Percentiles rank a stretch among this genome's conserved stretches.
These are phyloP conservation scores for rat (Rattus norvegicus) DNA, from an alignment of 2,113 vertebrate genomes.

Conservation along the genomic window DNA sequence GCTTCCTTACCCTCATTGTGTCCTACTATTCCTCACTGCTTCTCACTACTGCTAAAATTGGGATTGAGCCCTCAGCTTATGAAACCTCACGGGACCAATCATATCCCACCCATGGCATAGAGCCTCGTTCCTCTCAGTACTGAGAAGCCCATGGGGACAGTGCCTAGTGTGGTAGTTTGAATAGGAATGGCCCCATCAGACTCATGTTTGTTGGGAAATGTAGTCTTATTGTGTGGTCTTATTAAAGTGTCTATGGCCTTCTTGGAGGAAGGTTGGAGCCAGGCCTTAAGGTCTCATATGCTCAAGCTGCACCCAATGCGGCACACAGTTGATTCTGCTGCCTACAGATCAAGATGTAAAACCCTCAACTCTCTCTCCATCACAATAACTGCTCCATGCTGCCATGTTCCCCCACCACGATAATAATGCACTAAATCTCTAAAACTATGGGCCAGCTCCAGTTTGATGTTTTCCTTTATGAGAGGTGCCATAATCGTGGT, in stretches of 20 bases:
- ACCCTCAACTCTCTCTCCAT: neutral
- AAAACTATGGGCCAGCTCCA: neutral
- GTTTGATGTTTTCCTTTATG: neutral
- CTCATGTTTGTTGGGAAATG: neutral
- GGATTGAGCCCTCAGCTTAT: neutral
- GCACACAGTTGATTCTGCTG: neutral
- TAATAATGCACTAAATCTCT: neutral
- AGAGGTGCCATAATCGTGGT: neutral
- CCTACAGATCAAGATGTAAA: neutral
- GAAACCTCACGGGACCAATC: neutral
- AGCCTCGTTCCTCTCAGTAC: neutral
- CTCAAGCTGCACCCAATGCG: neutral
- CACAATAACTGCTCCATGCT: neutral
- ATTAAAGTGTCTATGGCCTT: neutral
- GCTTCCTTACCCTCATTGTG: neutral
- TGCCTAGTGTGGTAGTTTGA: neutral
- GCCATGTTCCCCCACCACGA: neutral
- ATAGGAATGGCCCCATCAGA: neutral
- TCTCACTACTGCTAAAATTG: neutral
- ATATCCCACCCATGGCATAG: neutral
- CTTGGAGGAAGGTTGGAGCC: neutral
- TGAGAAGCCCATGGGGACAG: neutral
- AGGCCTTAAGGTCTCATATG: neutral
- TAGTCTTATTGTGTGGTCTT: neutral
- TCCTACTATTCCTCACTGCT: neutral